Evolutionary conservation across 2,113 vertebrate species (phyloP).

Genomic region (Sclerurus mexicanus): DNA sequence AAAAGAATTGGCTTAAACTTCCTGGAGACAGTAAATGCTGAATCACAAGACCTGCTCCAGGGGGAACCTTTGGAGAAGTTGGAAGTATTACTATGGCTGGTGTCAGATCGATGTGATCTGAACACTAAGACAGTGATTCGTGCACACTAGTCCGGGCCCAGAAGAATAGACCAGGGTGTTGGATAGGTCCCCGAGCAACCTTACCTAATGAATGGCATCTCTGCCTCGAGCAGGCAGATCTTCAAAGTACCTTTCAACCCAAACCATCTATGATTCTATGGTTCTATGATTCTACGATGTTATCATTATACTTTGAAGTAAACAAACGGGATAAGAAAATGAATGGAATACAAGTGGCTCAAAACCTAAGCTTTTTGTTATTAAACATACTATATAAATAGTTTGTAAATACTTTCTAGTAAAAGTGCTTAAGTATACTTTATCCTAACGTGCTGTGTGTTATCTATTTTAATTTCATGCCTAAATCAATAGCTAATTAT

Average conservation of each 20-base stretch:
- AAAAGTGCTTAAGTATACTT: slow-evolving; percentile 72
- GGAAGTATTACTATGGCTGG: not conserved
- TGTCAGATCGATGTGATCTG: not conserved
- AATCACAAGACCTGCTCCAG: not conserved
- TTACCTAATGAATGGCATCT: not conserved
- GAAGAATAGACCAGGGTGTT: not conserved
- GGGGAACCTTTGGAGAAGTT: not conserved
- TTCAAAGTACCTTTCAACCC: not conserved
- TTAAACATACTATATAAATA: slow-evolving; percentile 53
- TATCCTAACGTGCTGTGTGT: slow-evolving; percentile 56
- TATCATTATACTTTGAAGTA: not conserved
- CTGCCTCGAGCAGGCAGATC: not conserved
- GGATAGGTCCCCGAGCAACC: not conserved
- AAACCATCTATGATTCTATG: not conserved
- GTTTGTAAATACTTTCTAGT: slow-evolving; percentile 61
- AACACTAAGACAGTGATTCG: not conserved
- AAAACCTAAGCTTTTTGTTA: slow-evolving; percentile 24
- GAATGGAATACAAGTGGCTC: not conserved
- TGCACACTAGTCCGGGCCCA: not conserved
- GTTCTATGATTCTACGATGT: not conserved
- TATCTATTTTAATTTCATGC: slow-evolving; percentile 67
- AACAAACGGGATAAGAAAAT: not conserved
- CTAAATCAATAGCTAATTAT: slow-evolving; percentile 76
- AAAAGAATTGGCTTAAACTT: not conserved
- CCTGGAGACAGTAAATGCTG: slow-evolving; percentile 6